Evolutionary conservation across 2,888 invertebrate species (phyloP).

Genomic region (Taenaris catops): DNA sequence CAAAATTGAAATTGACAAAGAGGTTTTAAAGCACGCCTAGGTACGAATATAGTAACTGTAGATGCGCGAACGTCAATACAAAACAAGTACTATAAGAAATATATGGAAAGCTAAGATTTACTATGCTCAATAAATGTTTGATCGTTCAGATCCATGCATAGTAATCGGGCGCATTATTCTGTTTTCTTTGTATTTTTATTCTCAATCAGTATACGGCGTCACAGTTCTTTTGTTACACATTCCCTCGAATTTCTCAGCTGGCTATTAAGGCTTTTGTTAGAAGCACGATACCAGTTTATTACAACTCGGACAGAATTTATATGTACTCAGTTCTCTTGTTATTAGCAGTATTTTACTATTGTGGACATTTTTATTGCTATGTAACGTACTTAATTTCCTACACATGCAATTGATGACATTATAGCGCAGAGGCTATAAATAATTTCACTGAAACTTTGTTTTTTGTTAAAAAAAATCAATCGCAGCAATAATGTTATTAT

Average conservation of each 20-base stretch:
- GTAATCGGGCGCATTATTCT: not conserved
- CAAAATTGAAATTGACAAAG: no score
- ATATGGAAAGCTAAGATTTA: no score
- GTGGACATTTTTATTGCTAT: constrained; percentile 14
- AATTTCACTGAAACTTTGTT: no score
- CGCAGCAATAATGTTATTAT: no score
- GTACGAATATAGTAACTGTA: no score
- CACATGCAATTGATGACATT: no score
- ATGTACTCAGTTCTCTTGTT: constrained; percentile 12
- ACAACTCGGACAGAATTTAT: constrained; percentile 12
- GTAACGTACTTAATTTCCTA: not conserved
- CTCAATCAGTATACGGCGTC: constrained; percentile 5
- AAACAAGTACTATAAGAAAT: no score
- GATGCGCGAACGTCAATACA: no score
- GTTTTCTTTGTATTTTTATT: constrained; percentile 6
- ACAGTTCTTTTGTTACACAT: constrained; percentile 8
- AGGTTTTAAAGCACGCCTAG: no score
- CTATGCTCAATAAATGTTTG: not conserved
- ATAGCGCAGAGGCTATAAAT: no score
- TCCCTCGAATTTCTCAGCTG: constrained; percentile 5
- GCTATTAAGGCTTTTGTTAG: constrained; percentile 14
- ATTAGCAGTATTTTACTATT: constrained; percentile 16
- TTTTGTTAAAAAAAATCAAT: no score
- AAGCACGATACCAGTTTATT: constrained; percentile 13
- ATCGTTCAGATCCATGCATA: not conserved